Evolutionary conservation across 2,113 vertebrate genomes (phyloP), one percentile per base, ranked within the genome.

Genomic region (Cisticola juncidis): DNA sequence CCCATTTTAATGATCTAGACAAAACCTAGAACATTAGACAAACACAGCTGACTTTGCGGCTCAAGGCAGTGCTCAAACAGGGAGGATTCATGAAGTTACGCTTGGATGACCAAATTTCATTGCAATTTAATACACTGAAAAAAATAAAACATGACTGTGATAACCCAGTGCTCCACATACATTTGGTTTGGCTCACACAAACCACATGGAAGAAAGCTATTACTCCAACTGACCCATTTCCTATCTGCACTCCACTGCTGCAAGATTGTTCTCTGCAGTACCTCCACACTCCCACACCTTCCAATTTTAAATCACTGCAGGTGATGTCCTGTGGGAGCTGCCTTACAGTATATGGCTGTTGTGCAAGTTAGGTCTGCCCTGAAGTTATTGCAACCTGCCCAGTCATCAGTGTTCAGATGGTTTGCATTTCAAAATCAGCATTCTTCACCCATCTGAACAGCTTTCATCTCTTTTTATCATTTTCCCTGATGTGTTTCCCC

Each of bases 161-260:
- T 91, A 95, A 88, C 82, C 64, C 85, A 58, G 82, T 86, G 88
- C 76, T 92, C 47, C 28, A 66, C 64, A 70, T 66, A 86, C 9
- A 0, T 96, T 86, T 92, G 88, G 72, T 60, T 84, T 77, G 36
- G 51, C 56, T 83, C 60, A 90, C 68, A 77, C 10, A 82, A 96
- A 92, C 58, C 42, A 35, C 71, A 68, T 26, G 8, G 47, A 33
- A 83, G 53, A 96, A 93, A 86, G 14, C 74, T 85, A 74, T 92
- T 92, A 76, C 72, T 91, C 45, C 57, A 90, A 80, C 88, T 81
- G 74, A 94, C 90, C 95, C 62, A 88, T 44, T 94, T 96, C 92
- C 76, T 71, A 74, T 54, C 74, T 17, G 42, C 78, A 85, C 25
- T 77, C 53, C 58, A 88, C 60, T 35, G 42, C 62, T 86, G 61